These are phyloP conservation scores for Dendrophyllia cribrosa DNA, from an alignment of 64 coral and sea anemone species.

Conservation along the genomic window DNA sequence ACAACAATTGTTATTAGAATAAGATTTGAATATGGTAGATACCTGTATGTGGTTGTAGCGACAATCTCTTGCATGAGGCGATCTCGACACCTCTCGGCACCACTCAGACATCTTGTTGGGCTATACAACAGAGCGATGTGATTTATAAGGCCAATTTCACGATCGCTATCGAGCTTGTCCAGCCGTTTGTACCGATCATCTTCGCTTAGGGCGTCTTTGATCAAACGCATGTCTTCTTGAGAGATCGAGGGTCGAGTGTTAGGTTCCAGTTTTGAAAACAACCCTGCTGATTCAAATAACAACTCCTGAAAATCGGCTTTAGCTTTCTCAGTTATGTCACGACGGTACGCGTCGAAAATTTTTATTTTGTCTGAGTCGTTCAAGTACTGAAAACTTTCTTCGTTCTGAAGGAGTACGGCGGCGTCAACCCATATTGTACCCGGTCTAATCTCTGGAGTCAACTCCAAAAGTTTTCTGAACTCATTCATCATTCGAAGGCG, in stretches of 20 bases:
- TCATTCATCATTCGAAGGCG: conserved; percentile 88
- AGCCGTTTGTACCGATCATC: conserved; percentile 93
- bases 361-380: conserved; percentile 73
- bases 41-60: conserved; percentile 95
- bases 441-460: conserved; percentile 92
- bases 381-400: conserved; percentile 97
- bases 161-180: conserved; percentile 84
- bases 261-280: conserved; percentile 92
- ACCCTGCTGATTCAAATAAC: conserved; percentile 93
- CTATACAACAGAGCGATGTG: conserved; percentile 97
- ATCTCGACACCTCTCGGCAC: conserved; percentile 95
- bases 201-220: conserved; percentile 75
- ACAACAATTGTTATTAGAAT: neutral
- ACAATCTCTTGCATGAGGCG: conserved; percentile 96
- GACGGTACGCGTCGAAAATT: conserved; percentile 92
- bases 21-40: neutral
- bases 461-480: conserved; percentile 92
- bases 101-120: conserved; percentile 90
- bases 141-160: conserved; percentile 91
- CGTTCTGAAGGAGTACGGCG: conserved; percentile 84
- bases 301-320: conserved; percentile 97
- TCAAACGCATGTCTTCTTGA: conserved; percentile 79
- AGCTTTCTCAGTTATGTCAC: conserved; percentile 90
- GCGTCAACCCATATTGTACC: conserved; percentile 89
- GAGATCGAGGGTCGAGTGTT: conserved; percentile 75